phyloP scores from a whole-genome alignment of 2,797 vertebrate genomes.

The Gobionotothen gibberifrons region DNA sequence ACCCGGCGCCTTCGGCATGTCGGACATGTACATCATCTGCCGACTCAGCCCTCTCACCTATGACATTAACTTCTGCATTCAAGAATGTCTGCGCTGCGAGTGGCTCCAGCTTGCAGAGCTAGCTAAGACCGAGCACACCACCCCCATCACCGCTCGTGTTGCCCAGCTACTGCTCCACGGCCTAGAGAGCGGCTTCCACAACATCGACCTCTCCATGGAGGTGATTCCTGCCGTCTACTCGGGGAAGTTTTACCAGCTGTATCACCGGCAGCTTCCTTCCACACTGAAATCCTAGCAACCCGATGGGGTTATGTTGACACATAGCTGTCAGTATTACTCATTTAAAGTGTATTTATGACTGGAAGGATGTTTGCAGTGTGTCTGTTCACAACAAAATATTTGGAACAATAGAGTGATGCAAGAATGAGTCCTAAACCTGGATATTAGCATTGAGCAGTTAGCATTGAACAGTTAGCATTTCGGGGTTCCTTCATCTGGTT shows the following conservation, averaged over 20 bases:
- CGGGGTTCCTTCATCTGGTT: no score
- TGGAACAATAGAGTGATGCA: constrained; percentile 10
- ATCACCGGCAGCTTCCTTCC: constrained; percentile 87
- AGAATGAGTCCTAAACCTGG: no score
- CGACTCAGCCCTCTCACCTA: constrained; percentile 89
- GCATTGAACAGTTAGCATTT: no score
- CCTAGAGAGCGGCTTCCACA: constrained; percentile 86
- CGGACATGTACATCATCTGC: constrained; percentile 95
- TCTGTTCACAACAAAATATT: constrained; percentile 20
- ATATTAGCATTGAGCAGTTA: no score
- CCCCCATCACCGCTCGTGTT: constrained; percentile 89
- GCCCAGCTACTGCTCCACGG: constrained; percentile 90
- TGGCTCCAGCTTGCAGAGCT: constrained; percentile 90
- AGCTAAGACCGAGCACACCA: constrained; percentile 74
- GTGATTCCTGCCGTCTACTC: constrained; percentile 89
- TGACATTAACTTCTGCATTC: constrained; percentile 89
- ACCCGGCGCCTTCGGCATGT: constrained; percentile 93
- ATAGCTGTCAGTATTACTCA: constrained; percentile 2
- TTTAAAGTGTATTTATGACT: constrained; percentile 47
- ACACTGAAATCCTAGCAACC: constrained; percentile 41
- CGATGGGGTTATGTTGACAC: not conserved
- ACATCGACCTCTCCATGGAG: constrained; percentile 88
- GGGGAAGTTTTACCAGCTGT: constrained; percentile 91
- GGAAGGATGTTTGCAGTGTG: constrained; percentile 24
- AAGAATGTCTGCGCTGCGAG: constrained; percentile 92